Base-by-base conservation (phyloP, 1,140 invertebrate species). In the Thaumatotibia leucotreta region DNA sequence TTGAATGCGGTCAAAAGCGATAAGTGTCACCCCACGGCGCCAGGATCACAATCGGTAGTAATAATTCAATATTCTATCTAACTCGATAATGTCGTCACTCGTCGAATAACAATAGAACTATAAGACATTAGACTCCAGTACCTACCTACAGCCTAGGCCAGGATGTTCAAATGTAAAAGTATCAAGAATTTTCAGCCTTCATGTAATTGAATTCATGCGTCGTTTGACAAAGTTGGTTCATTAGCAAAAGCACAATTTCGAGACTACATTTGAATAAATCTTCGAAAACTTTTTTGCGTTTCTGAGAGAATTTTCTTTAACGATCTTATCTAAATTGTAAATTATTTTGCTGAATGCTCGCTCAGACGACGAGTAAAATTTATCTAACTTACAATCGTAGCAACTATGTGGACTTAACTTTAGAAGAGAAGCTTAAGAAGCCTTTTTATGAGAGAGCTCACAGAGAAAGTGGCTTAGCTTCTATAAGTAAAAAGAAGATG, bases 1-100 rank as follows among this genome's bases (percentile, higher is more conserved):
- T 73, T 73, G 72, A 73, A 68, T 66, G 64, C 68, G 66, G 68
- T 73, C 72, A 68, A 31, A 64, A 29, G 63, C 52, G 68, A 70
- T 73, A 73, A 69, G 50, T 52, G 23, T 14, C 23, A 27, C 52
- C 23, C 52, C 23, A 24, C 52, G 52, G 24, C 52, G 52, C 52
- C 52, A 45, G 52, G 52, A 58, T 58, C 52, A 27, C 52, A 24
- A 54, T 58, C 52, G 24, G 23, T 31, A 27, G 52, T 29, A 58
- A 58, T 58, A 58, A 58, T 58, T 58, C 23, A 58, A 58, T 58
- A 58, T 58, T 58, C 52, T 58, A 58, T 58, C 52, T 14, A 58
- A 64, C 29, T 64, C 35, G 66, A 70, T 73, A 73, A 69, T 63
- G 61, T 62, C 35, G 54, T 67, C 54, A 39, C 45, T 35, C 52